Evolutionary conservation across 2,888 invertebrate species (phyloP).

Genomic region (Cephus pygmeus): DNA sequence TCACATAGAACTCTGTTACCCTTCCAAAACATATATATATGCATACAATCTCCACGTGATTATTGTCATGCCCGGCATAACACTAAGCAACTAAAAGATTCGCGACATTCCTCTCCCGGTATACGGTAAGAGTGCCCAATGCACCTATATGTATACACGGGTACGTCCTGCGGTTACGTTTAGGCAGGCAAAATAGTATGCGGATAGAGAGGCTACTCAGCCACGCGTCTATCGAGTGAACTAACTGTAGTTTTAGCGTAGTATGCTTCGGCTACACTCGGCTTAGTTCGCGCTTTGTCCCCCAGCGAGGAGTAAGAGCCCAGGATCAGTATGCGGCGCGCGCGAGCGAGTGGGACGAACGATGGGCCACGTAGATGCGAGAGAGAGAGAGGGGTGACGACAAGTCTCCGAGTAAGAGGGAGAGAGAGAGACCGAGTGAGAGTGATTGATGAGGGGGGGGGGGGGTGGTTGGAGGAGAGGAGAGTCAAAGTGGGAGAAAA

Average conservation of each 20-base stretch:
- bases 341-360: slow-evolving; percentile 8
- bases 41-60: neutral
- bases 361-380: neutral
- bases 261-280: slow-evolving; percentile 10
- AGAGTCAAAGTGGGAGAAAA: neutral
- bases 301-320: slow-evolving; percentile 13
- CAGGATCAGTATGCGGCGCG: slow-evolving; percentile 6
- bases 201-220: slow-evolving; percentile 11
- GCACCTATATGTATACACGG: neutral
- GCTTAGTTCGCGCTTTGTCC: slow-evolving; percentile 17
- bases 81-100: neutral
- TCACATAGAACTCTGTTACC: neutral
- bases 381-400: slow-evolving; percentile 10
- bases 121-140: neutral
- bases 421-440: slow-evolving; percentile 11
- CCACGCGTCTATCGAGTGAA: slow-evolving; percentile 36
- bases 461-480: slow-evolving; percentile 3
- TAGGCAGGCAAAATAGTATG: slow-evolving; percentile 3
- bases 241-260: slow-evolving; percentile 46
- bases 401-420: neutral
- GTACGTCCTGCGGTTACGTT: neutral
- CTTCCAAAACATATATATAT: neutral
- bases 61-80: neutral
- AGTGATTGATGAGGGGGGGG: slow-evolving; percentile 8
- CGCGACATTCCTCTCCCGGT: neutral